Evolutionary conservation across 2,113 vertebrate species (phyloP).

Genomic region (Scophthalmus maximus): DNA sequence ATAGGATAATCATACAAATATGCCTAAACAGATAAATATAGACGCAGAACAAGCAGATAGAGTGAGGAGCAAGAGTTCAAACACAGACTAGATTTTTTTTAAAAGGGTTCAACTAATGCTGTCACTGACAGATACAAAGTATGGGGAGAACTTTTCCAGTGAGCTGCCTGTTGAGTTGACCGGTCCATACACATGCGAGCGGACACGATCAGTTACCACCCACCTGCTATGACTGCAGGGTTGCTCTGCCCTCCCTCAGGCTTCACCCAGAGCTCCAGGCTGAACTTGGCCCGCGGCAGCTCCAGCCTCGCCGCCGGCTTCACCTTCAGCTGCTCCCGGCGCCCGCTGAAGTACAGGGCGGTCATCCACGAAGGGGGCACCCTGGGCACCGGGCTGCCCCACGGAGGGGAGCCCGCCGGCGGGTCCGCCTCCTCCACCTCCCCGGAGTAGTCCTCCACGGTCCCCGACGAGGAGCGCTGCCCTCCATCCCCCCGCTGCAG

Average conservation of each 20-base stretch:
- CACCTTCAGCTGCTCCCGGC: constrained; percentile 85
- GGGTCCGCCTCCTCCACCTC: constrained; percentile 68
- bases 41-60: too few relatives aligned
- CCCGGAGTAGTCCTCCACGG: constrained; percentile 68
- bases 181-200: neutral
- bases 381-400: constrained; percentile 60
- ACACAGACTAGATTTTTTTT: too few relatives aligned
- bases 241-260: constrained; percentile 94
- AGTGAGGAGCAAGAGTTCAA: too few relatives aligned
- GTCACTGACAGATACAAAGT: too few relatives aligned
- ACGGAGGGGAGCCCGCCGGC: constrained; percentile 27
- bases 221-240: constrained; percentile 94
- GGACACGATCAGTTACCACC: constrained; percentile 44
- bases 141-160: too few relatives aligned
- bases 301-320: constrained; percentile 81
- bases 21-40: too few relatives aligned
- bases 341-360: constrained; percentile 89
- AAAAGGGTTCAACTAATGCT: too few relatives aligned
- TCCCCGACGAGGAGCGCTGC: constrained; percentile 21
- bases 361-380: constrained; percentile 79
- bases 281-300: constrained; percentile 88
- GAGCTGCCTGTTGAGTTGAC: too few relatives aligned
- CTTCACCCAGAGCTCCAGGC: constrained; percentile 91
- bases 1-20: too few relatives aligned
- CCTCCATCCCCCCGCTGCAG: constrained; percentile 34